Conservation (phyloP, 2,797 vertebrate genomes). For the Rhodeus uyekii region DNA sequence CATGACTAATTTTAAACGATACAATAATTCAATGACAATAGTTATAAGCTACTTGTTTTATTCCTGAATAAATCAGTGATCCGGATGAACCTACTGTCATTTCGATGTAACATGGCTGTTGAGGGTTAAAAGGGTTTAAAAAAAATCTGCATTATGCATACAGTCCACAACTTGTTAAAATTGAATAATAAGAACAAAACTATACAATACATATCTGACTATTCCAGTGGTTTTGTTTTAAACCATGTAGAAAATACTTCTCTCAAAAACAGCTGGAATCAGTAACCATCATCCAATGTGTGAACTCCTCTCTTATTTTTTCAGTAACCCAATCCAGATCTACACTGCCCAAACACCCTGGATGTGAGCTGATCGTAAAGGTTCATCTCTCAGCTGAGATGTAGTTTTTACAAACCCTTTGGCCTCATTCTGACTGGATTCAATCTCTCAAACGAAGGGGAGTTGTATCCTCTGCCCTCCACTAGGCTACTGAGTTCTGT, state of each 20-base stretch:
- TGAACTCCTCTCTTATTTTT: not conserved
- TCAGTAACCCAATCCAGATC: not conserved
- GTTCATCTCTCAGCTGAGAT: conserved; percentile 27
- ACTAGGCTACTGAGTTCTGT: conserved; percentile 29
- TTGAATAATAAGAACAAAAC: not conserved
- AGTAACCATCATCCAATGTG: not conserved
- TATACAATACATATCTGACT: not conserved
- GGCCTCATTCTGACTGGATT: conserved; percentile 28
- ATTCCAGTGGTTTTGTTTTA: not conserved
- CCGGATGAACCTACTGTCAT: no score
- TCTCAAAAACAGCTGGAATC: conserved; percentile 12
- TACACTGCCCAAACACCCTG: not conserved
- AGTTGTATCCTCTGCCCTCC: conserved; percentile 34
- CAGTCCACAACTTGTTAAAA: not conserved
- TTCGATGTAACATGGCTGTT: not conserved
- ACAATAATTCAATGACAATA: no score
- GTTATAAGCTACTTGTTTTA: no score
- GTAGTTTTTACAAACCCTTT: conserved; percentile 19
- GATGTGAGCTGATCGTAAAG: not conserved
- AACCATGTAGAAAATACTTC: not conserved
- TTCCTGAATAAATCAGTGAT: no score
- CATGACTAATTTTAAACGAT: not conserved
- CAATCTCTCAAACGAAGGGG: conserved; percentile 24
- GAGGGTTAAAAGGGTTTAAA: not conserved
- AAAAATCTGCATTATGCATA: not conserved